Evolutionary conservation across 2,888 invertebrate species (phyloP), one percentile per base, ranked within the genome.

Genomic region (Tenthredo scrophulariae): DNA sequence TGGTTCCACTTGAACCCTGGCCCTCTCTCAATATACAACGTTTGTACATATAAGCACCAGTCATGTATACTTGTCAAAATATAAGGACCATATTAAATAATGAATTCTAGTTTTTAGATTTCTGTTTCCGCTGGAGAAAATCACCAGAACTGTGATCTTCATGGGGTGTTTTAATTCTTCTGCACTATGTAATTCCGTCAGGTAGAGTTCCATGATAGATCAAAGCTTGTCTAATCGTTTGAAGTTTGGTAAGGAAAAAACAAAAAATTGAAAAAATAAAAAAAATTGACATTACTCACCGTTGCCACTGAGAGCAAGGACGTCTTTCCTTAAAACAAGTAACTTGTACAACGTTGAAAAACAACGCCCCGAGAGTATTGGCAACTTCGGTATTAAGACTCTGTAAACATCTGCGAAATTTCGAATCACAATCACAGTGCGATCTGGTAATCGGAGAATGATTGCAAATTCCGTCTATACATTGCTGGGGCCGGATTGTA

Each of bases 361-460:
- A 97, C 46, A 97, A 94, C 29, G 96, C 95, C n/a, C 96, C 96
- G 85, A 96, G 94, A 0, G 96, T 95, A 89, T 96, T 95, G 22
- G 96, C 96, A n/a, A 96, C 95, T 90, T 96, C 95, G 37, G 96
- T 95, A 88, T 95, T 95, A 6, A 96, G 94, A 84, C 94, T 94
- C 90, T 96, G 95, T 77, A 97, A 93, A 90, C 97, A 97, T 84
- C 95, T 93, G 58, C 96, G 94, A 90, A 97, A 96, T 88, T 95
- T 94, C 0, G 95, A 95, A 90, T 97, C 97, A 89, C 97, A 97
- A 89, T 96, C 96, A 90, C 97, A 97, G 89, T 97, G 96, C 0
- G 96, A 96, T 84, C 96, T 95, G 0, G 96, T 96, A 90, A 95
- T 96, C 2, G 95, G 95, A 5, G 96, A 95, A 43, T 94, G 94